A percentile compares a stretch with the other conserved stretches of the same genome.
Evolutionary conservation across 2,888 invertebrate species (phyloP).

Genomic region (Aricia artaxerxes): DNA sequence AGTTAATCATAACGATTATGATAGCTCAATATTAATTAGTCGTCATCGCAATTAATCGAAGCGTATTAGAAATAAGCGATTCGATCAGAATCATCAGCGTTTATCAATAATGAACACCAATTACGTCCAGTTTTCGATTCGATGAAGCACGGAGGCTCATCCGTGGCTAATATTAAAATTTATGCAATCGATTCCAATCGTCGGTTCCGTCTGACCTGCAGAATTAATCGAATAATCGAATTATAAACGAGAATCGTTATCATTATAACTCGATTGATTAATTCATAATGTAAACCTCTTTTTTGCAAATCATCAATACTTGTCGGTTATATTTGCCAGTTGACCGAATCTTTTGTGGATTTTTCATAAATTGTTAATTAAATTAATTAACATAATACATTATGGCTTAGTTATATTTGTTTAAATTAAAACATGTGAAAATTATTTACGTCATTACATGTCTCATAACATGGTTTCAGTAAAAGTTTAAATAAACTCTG

Average conservation of each 20-base stretch:
- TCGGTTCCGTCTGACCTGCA: conserved; percentile 54
- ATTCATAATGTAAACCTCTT: conserved; percentile 30
- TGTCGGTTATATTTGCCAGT: not conserved
- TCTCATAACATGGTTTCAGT: no score
- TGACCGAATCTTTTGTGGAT: not conserved
- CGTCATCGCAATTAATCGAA: not conserved
- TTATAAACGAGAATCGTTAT: conserved; percentile 38
- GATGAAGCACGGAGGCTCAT: conserved; percentile 33
- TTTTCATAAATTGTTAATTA: not conserved
- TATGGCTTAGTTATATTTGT: no score
- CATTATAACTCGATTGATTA: conserved; percentile 34
- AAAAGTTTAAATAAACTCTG: not conserved
- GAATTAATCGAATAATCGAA: conserved; percentile 40
- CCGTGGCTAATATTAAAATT: conserved; percentile 59
- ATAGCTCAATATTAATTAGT: not conserved
- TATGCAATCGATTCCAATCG: conserved; percentile 62
- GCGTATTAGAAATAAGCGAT: conserved; percentile 29
- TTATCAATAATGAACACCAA: conserved; percentile 60
- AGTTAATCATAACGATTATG: not conserved
- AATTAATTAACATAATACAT: not conserved
- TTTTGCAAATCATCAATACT: conserved; percentile 15
- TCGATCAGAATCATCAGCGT: conserved; percentile 52
- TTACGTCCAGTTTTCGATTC: conserved; percentile 49
- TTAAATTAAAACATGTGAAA: no score
- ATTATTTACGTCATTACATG: no score